These are phyloP conservation scores for Clarias gariepinus DNA, from an alignment of 2,113 vertebrate species.

Conservation along the genomic window DNA sequence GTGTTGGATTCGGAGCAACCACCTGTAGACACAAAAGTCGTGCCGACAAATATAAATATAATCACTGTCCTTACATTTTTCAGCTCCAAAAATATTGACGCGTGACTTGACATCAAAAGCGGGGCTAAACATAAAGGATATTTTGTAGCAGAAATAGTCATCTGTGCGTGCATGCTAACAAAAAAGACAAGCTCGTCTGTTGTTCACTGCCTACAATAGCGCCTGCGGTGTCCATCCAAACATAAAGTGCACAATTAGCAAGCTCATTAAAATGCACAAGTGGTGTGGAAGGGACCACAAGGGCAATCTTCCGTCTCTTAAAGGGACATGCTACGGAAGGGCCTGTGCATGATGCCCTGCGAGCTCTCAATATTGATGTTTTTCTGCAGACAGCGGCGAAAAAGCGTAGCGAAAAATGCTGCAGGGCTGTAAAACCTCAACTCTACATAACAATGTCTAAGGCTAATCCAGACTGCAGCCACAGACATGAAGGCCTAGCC, in stretches of 20 bases:
- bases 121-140: conserved; percentile 17
- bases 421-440: conserved; percentile 61
- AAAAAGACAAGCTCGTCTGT: conserved; percentile 13
- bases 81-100: conserved; percentile 3
- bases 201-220: conserved; percentile 17
- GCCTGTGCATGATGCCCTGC: conserved; percentile 42
- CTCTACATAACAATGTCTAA: conserved; percentile 74
- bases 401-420: conserved; percentile 50
- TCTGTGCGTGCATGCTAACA: conserved; percentile 10
- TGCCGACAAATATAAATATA: background rate
- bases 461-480: conserved; percentile 65
- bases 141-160: conserved; percentile 1
- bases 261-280: conserved; percentile 55
- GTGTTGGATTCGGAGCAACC: background rate
- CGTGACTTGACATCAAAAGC: conserved; percentile 33
- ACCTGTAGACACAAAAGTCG: background rate
- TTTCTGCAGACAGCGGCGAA: conserved; percentile 54
- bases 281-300: conserved; percentile 56
- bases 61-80: background rate
- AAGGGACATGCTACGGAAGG: conserved; percentile 45
- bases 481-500: conserved; percentile 66
- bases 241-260: conserved; percentile 52
- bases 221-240: conserved; percentile 52
- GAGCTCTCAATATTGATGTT: conserved; percentile 48
- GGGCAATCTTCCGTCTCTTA: conserved; percentile 49